Evolutionary conservation across 2,113 vertebrate genomes (phyloP), one percentile per base, ranked within the genome.

Genomic region (Ramphastos sulfuratus): DNA sequence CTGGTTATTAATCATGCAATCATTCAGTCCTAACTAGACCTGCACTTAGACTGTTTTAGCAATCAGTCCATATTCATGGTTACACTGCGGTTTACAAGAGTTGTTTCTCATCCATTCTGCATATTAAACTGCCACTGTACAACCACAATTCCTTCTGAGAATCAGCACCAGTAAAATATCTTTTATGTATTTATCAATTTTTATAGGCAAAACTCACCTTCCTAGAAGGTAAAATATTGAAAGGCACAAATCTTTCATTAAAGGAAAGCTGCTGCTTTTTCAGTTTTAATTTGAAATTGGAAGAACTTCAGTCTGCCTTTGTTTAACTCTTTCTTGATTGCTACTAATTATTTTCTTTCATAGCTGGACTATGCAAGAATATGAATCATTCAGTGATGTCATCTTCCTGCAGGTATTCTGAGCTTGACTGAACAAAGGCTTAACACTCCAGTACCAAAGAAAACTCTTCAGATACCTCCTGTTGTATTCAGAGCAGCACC

Each of bases 361-460:
- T 65, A 19, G 46, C 18, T 84, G 63, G 31, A 80, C 42, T 13
- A 15, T 27, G n/a, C n/a, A n/a, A n/a, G n/a, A n/a, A 50, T 50
- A 39, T 5, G 20, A 73, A n/a, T 79, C 63, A 25, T 74, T 93
- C 80, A 91, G 28, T 61, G 71, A 46, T 30, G 5, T 64, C 64
- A 73, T 67, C 14, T 31, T 89, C 69, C 72, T 72, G 63, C 33
- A 98, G 98, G 97, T 73, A 59, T 97, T 90, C 72, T 94, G 66
- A 97, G 90, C 86, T 87, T 97, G 61, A 66, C 89, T 76, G 97
- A 98, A 52, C 96, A 95, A 82, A 97, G 96, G 33, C 76, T 98
- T 76, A 88, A 97, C 54, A 97, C 95, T 63, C 87, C 97, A 83
- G 95, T 96, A 82, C 90, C 97, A 70, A 90, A 81, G 86, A 90